A percentile compares a stretch with the other conserved stretches of the same genome.
These are phyloP conservation scores for Drosophila ezoana DNA, from an alignment of 2,888 invertebrate species.

Conservation along the genomic window DNA sequence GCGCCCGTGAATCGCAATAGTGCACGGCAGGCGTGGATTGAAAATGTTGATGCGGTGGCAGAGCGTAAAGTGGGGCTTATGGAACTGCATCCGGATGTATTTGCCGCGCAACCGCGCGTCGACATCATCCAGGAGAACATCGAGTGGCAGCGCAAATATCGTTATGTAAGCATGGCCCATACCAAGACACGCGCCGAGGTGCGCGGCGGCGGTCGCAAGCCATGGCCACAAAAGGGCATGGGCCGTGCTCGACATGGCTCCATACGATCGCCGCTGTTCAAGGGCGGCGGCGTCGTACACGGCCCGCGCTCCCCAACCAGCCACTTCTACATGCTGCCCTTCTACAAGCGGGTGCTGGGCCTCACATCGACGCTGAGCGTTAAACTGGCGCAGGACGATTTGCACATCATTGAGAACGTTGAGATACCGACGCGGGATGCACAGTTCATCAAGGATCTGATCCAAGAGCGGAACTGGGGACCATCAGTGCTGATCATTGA, in stretches of 20 bases:
- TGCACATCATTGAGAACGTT: constrained; percentile 94
- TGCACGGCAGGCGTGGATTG: constrained; percentile 92
- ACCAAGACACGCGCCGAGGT: constrained; percentile 93
- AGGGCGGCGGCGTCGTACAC: constrained; percentile 93
- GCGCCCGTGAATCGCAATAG: constrained; percentile 67
- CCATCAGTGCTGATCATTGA: constrained; percentile 97
- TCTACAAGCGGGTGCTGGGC: constrained; percentile 90
- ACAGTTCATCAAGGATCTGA: constrained; percentile 91
- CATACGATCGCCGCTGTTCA: constrained; percentile 94
- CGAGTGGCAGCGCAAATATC: constrained; percentile 93
- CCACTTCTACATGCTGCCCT: constrained; percentile 97
- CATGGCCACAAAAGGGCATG: constrained; percentile 98
- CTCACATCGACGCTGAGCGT: constrained; percentile 93
- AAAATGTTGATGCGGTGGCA: constrained; percentile 91
- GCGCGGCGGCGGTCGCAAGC: constrained; percentile 95
- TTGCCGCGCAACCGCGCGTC: constrained; percentile 92
- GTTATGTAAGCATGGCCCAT: constrained; percentile 92
- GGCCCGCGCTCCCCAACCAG: constrained; percentile 96
- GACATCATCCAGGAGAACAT: constrained; percentile 95
- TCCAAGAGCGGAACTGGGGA: constrained; percentile 96
- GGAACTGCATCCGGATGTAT: constrained; percentile 95
- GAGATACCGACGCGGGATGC: constrained; percentile 94
- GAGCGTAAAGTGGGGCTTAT: constrained; percentile 93
- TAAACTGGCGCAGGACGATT: constrained; percentile 97
- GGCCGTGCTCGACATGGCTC: constrained; percentile 97